Evolutionary conservation across 2,113 vertebrate species (phyloP).

Genomic region (Lycocorax pyrrhopterus): DNA sequence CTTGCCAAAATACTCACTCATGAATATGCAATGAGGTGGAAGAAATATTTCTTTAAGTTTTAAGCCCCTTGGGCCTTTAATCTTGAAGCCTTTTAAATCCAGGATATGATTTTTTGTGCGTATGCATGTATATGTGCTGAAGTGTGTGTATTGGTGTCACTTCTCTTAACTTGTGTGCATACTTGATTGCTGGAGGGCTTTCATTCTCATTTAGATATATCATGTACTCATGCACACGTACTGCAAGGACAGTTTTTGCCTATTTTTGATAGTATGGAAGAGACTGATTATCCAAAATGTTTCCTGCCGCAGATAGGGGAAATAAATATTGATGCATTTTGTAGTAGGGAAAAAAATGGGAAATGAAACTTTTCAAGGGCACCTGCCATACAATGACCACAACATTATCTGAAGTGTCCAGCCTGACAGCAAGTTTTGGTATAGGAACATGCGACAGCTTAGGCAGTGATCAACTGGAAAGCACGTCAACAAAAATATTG

Average conservation of each 20-base stretch:
- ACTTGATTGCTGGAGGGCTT: constrained; percentile 37
- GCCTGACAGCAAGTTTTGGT: not conserved
- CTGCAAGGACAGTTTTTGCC: not conserved
- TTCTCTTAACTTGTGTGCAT: constrained; percentile 80
- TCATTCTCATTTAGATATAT: constrained; percentile 48
- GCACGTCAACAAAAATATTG: not conserved
- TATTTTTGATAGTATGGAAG: not conserved
- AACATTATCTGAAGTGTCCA: not conserved
- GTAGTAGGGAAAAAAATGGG: not conserved
- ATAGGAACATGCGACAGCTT: fast-evolving
- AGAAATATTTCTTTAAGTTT: constrained; percentile 79
- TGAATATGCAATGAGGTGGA: constrained; percentile 71
- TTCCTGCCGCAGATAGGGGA: not conserved
- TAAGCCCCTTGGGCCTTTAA: constrained; percentile 58
- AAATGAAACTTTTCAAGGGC: not conserved
- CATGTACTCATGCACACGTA: not conserved
- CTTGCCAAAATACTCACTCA: constrained; percentile 74
- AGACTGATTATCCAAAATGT: not conserved
- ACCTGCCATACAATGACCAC: not conserved
- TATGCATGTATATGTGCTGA: constrained; percentile 45
- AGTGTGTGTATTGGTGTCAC: constrained; percentile 64
- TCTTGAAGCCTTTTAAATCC: constrained; percentile 84
- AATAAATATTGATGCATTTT: constrained; percentile 10
- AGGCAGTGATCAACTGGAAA: not conserved
- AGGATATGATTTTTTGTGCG: constrained; percentile 71